Evolutionary conservation across 1,140 invertebrate genomes (phyloP).

Genomic region (Araneus ventricosus): DNA sequence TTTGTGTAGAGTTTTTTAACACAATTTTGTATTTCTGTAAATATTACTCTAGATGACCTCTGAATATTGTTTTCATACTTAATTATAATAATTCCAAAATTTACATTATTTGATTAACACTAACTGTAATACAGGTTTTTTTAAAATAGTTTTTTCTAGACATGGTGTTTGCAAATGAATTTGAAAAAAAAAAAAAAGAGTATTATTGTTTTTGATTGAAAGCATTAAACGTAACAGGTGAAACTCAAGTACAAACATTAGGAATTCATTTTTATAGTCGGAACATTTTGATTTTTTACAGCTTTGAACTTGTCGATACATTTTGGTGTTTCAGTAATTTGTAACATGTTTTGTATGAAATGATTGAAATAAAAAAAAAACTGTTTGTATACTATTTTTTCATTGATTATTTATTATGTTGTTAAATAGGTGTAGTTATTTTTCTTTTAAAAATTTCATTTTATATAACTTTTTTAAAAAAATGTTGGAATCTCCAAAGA

Average conservation of each 20-base stretch:
- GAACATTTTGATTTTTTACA: constrained; percentile 29
- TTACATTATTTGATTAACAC: too few species aligned
- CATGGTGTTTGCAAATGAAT: neutral
- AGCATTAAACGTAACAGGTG: neutral
- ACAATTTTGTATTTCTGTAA: neutral
- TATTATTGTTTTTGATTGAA: neutral
- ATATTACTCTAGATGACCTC: neutral
- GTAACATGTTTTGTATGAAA: constrained; percentile 18
- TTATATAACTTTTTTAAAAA: too few species aligned
- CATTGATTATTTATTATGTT: neutral
- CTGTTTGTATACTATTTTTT: neutral
- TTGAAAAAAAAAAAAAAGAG: neutral
- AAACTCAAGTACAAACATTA: constrained; percentile 1
- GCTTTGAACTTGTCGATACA: neutral
- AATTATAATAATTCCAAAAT: too few species aligned
- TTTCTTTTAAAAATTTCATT: too few species aligned
- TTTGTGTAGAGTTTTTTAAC: too few species aligned
- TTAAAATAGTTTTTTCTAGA: too few species aligned
- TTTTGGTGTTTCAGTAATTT: neutral
- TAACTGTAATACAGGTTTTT: too few species aligned
- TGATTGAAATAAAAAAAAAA: neutral
- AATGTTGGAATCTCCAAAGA: too few species aligned
- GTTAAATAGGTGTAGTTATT: too few species aligned
- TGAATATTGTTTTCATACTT: neutral
- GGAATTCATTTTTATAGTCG: neutral